Base-by-base conservation (phyloP, 2,888 invertebrate species). In the Scrobipalpa costella region DNA sequence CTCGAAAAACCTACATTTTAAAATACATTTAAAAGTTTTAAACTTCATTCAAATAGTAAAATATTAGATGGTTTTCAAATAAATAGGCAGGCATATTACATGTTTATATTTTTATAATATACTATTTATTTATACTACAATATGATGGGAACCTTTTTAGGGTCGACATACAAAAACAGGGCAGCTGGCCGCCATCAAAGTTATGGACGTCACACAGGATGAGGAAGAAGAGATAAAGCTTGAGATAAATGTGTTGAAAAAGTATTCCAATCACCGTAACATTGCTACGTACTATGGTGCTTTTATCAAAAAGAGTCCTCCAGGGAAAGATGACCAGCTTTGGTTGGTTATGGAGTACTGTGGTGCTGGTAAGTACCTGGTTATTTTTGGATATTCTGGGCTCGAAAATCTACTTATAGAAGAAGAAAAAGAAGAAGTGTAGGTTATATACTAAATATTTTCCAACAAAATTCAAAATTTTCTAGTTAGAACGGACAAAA, bases 321-420 rank as follows among this genome's bases (percentile, higher is more conserved):
- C 98, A 0, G 99, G 99, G 57, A 99, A 99, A 92, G 99, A 99
- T 92, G 99, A 99, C 90, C 99, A 99, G 85, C 93, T 99, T 66
- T 99, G 99, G 99, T 93, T 99, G 86, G 99, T 99, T 66, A 99
- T 99, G 99, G 99, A 99, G 91, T 99, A 99, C 86, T 99, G 99
- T 92, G 99, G 99, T 76, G 99, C 99, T 85, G 99, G 95, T 92
- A 69, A 19, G 63, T 61, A 13, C n/a, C n/a, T 33, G 3, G 21
- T 9, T 49, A 13, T 47, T 15, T 15, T 47, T 15, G 2, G 9
- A 38, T 9, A 38, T n/a, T n/a, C n/a, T n/a, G n/a, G n/a, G n/a
- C n/a, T n/a, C n/a, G n/a, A n/a, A n/a, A n/a, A n/a, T n/a, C n/a
- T n/a, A n/a, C n/a, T n/a, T n/a, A n/a, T n/a, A n/a, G n/a, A n/a